Evolutionary conservation across 1,140 invertebrate species (phyloP).

Genomic region (Kradibia gibbosae): DNA sequence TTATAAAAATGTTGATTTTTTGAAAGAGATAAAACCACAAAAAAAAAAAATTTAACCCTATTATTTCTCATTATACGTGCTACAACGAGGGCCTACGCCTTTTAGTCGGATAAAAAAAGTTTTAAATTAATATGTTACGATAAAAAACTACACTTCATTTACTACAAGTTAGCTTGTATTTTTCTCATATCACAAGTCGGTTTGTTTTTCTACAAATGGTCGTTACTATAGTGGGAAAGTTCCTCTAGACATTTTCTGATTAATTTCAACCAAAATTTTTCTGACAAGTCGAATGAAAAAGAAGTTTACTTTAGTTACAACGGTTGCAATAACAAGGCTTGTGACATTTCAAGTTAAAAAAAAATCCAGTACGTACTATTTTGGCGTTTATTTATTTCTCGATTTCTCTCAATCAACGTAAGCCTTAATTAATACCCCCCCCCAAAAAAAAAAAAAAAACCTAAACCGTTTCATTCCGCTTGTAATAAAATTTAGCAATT

Average conservation of each 20-base stretch:
- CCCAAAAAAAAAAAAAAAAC: too few relatives aligned
- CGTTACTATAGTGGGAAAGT: conserved; percentile 49
- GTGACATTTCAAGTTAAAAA: conserved; percentile 34
- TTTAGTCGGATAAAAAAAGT: too few relatives aligned
- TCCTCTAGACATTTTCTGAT: conserved; percentile 2
- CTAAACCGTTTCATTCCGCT: too few relatives aligned
- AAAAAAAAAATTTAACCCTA: too few relatives aligned
- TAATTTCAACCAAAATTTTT: conserved; percentile 45
- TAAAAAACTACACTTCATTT: too few relatives aligned
- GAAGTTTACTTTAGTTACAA: neutral
- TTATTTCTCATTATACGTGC: too few relatives aligned
- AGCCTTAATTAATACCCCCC: neutral
- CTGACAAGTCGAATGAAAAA: conserved; percentile 24
- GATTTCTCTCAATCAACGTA: neutral
- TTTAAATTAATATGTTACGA: too few relatives aligned
- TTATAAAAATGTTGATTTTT: too few relatives aligned
- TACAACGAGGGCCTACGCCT: too few relatives aligned
- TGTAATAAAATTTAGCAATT: too few relatives aligned
- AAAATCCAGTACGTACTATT: conserved; percentile 4
- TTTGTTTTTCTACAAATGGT: conserved; percentile 33
- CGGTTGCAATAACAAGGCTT: conserved; percentile 14
- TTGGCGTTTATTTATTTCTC: neutral
- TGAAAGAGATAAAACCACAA: too few relatives aligned
- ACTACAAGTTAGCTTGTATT: too few relatives aligned
- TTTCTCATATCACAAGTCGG: neutral